phyloP scores from a whole-genome alignment of 37 sponge, comb jelly and placozoan species.

The Chondrosia reniformis region DNA sequence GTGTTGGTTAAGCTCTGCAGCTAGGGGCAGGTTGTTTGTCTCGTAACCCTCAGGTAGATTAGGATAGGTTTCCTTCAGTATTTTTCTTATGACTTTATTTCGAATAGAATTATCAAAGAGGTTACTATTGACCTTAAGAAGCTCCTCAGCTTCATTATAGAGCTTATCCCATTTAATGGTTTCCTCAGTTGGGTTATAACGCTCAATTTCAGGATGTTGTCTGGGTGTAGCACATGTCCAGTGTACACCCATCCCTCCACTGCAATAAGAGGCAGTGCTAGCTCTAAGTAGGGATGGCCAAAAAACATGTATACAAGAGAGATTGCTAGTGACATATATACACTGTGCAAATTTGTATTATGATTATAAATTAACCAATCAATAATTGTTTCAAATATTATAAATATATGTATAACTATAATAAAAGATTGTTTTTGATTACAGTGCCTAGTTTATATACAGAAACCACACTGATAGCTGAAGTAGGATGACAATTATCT shows the following conservation, averaged over 20 bases:
- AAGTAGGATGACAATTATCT: no score
- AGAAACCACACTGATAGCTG: no score
- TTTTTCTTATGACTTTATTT: conserved; percentile 22
- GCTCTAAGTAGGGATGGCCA: no score
- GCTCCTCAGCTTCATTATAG: conserved; percentile 27
- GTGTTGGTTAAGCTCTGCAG: conserved; percentile 5
- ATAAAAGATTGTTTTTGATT: no score
- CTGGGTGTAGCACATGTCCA: conserved; percentile 39
- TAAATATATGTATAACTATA: no score
- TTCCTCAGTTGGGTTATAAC: neutral
- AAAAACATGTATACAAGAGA: no score
- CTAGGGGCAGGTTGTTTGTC: conserved; percentile 21
- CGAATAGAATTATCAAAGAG: conserved; percentile 47
- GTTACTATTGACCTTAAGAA: conserved; percentile 20
- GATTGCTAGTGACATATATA: no score
- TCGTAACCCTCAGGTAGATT: neutral
- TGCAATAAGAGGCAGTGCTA: conserved; percentile 36
- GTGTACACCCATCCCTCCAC: conserved; percentile 54
- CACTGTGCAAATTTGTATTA: no score
- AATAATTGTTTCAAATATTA: no score
- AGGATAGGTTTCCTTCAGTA: conserved; percentile 15
- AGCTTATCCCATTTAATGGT: conserved; percentile 38
- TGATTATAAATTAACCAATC: no score
- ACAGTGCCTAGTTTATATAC: no score
- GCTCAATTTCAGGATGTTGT: conserved; percentile 25